Conservation (phyloP, 2,888 invertebrate species). For the Cantharis flavilabris region DNA sequence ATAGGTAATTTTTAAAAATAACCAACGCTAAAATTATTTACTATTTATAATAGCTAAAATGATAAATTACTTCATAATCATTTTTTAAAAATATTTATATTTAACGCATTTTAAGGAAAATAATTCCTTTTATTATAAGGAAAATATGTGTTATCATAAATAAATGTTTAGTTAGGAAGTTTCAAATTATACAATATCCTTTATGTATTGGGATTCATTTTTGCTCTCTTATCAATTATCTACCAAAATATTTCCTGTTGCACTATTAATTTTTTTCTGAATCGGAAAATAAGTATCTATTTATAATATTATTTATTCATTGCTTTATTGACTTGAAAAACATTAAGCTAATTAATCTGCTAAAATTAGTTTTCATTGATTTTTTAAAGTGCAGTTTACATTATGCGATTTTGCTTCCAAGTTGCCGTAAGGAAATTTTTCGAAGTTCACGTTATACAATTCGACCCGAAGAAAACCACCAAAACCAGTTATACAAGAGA, state of each 20-base stretch:
- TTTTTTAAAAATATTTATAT: not conserved
- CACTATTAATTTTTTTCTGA: not conserved
- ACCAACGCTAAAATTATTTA: not conserved
- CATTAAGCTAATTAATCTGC: no score
- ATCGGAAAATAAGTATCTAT: no score
- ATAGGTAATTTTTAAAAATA: not conserved
- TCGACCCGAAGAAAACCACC: no score
- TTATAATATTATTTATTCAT: no score
- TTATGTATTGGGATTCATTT: not conserved
- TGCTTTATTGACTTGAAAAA: no score
- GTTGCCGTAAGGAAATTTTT: no score
- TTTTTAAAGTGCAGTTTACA: no score
- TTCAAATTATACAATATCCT: not conserved
- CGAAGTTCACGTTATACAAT: no score
- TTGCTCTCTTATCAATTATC: not conserved
- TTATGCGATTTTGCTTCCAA: no score
- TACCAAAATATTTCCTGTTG: not conserved
- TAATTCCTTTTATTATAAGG: no score
- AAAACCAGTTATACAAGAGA: no score
- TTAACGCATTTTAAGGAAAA: not conserved
- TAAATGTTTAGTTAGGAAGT: not conserved
- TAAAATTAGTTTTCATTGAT: no score
- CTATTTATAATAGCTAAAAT: not conserved
- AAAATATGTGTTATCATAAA: not conserved
- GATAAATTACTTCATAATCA: not conserved